Base-by-base conservation (phyloP, 2,888 invertebrate genomes). In the Aphidius colemani region DNA sequence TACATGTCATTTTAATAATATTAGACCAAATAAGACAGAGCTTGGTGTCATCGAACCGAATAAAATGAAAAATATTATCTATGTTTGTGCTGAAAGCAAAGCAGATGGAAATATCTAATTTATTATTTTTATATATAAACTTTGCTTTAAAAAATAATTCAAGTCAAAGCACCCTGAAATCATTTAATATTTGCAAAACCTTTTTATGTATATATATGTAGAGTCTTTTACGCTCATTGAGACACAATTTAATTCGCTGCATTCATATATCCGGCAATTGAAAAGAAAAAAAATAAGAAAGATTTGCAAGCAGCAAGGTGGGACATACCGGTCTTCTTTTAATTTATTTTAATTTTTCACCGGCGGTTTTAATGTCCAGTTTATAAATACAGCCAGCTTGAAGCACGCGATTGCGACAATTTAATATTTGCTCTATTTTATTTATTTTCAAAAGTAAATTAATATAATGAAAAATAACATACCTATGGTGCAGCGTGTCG, bases 211-310 rank as follows among this genome's bases (percentile, higher is more conserved):
- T n/a, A n/a, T n/a, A n/a, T n/a, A n/a, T 61, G 60, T n/a, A 64
- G 56, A 64, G 56, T 64, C 64, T 64, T 61, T 30, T 57, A 64
- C 51, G 60, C 64, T 64, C 61, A 64, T 64, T 64, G 64, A n/a
- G n/a, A n/a, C n/a, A n/a, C n/a, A n/a, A n/a, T n/a, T n/a, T n/a
- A n/a, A n/a, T n/a, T n/a, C n/a, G n/a, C n/a, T n/a, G n/a, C n/a
- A n/a, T n/a, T n/a, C n/a, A n/a, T n/a, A n/a, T n/a, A n/a, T n/a
- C n/a, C n/a, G 30, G 30, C 3, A 30, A 30, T 30, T 30, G 5
- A 30, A 5, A 30, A 30, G 5, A 30, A 30, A 30, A 30, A 4
- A 30, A 30, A 18, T 18, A 18, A 30, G 30, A 30, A 5, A 30
- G 5, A 30, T 0, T 30, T 30, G 30, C 30, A 30, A 30, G 30